Conservation (phyloP, 2,888 invertebrate species). For the Palloptera scutellata region DNA sequence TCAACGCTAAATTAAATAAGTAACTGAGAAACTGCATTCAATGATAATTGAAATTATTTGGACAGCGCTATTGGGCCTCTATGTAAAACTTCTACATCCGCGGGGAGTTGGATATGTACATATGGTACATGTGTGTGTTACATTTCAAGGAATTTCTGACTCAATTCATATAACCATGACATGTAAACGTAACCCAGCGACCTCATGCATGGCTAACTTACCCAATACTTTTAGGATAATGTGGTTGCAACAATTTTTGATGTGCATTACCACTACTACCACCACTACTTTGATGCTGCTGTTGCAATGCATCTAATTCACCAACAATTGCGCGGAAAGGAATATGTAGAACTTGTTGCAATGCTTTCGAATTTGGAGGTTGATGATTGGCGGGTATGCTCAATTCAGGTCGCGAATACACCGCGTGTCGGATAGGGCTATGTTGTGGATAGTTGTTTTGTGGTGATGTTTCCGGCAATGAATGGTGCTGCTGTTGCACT, state of each 20-base stretch:
- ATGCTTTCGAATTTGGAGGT: slow-evolving; percentile 31
- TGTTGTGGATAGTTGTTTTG: slow-evolving; percentile 47
- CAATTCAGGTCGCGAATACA: slow-evolving; percentile 43
- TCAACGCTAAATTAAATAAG: too few relatives aligned
- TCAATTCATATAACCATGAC: too few relatives aligned
- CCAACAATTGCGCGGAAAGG: slow-evolving; percentile 50
- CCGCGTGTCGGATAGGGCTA: slow-evolving; percentile 45
- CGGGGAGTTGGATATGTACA: too few relatives aligned
- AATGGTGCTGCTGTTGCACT: slow-evolving; percentile 34
- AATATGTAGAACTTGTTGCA: slow-evolving; percentile 54
- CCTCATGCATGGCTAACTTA: neutral
- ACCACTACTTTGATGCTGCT: slow-evolving; percentile 2
- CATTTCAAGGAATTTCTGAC: too few relatives aligned
- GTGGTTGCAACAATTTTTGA: slow-evolving; percentile 14
- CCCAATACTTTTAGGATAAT: slow-evolving; percentile 18
- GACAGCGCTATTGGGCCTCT: too few relatives aligned
- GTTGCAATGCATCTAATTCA: slow-evolving; percentile 48
- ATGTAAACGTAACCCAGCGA: slow-evolving; percentile 1
- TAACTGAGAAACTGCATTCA: too few relatives aligned
- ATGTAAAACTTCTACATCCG: too few relatives aligned
- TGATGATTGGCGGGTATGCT: slow-evolving; percentile 43
- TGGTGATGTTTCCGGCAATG: slow-evolving; percentile 11
- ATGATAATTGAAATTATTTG: too few relatives aligned
- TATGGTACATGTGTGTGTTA: too few relatives aligned
- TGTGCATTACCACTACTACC: neutral